Percentiles rank a stretch among this genome's conserved stretches.
These are phyloP conservation scores for Yoshiicerus persimilis DNA, from an alignment of 1,140 invertebrate species.

Conservation along the genomic window DNA sequence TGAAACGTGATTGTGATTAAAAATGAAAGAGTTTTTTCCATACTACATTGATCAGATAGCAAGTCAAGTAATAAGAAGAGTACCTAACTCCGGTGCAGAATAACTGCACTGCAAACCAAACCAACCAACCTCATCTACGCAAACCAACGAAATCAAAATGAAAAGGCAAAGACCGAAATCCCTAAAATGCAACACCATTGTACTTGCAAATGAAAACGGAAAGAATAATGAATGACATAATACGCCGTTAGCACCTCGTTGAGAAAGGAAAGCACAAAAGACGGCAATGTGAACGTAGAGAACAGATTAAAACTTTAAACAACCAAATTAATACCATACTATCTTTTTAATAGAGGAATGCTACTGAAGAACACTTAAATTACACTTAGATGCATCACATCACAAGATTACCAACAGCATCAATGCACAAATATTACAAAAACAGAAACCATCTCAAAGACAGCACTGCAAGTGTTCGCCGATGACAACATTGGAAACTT, in stretches of 20 bases:
- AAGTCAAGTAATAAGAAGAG: neutral
- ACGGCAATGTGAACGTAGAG: neutral
- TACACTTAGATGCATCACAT: no score
- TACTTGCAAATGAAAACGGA: neutral
- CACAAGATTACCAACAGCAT: no score
- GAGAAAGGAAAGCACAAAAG: no score
- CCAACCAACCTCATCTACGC: neutral
- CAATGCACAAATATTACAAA: no score
- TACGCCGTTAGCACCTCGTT: neutral
- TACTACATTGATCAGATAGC: neutral
- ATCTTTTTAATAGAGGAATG: no score
- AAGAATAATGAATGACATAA: neutral
- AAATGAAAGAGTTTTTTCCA: neutral
- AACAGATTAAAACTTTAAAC: no score
- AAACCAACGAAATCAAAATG: neutral
- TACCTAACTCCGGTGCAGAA: neutral
- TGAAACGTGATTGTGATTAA: constrained; percentile 10
- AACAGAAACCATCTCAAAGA: no score
- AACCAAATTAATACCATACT: no score
- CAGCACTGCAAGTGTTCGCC: no score
- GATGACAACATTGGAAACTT: no score
- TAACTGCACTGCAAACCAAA: neutral
- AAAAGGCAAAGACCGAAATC: neutral
- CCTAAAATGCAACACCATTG: neutral
- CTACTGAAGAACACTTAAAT: no score